Conservation (phyloP, 2,113 vertebrate species). For the Nerophis lumbriciformis region DNA sequence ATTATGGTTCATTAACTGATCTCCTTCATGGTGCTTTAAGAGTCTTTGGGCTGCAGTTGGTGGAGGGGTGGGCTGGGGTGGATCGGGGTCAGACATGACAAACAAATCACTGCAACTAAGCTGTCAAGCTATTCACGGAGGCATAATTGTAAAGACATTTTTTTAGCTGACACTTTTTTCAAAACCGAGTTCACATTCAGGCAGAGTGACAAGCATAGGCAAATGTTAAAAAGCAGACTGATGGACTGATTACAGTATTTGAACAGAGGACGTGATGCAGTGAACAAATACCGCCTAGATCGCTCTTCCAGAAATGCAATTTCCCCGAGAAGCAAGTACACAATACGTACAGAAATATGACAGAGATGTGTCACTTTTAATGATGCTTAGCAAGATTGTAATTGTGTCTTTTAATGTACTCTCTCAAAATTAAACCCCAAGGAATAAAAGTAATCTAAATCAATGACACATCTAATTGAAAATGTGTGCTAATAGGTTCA, state of each 20-base stretch:
- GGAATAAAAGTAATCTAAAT: conserved; percentile 35
- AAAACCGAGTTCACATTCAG: conserved; percentile 28
- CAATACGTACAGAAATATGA: not conserved
- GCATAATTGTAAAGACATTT: conserved; percentile 42
- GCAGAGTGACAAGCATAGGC: conserved; percentile 30
- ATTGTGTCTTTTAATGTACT: conserved; percentile 14
- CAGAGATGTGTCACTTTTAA: not conserved
- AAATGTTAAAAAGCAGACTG: conserved; percentile 21
- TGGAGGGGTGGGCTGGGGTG: not conserved
- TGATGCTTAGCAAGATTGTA: not conserved
- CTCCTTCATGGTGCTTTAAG: conserved; percentile 31
- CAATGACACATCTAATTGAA: conserved; percentile 43
- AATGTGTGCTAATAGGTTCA: conserved; percentile 24
- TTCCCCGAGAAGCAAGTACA: conserved; percentile 1
- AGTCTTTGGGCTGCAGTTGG: conserved; percentile 2
- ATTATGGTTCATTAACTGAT: conserved; percentile 19
- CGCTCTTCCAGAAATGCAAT: not conserved
- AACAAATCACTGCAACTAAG: conserved; percentile 27
- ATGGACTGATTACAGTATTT: conserved; percentile 20
- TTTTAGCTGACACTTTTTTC: conserved; percentile 19
- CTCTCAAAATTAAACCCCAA: conserved; percentile 30
- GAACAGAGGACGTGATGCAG: conserved; percentile 9
- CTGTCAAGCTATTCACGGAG: conserved; percentile 39
- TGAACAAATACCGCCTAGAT: conserved; percentile 6
- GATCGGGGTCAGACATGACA: conserved; percentile 11